A percentile compares a stretch with the other conserved stretches of the same genome.
Conservation (phyloP, 2,888 invertebrate genomes). For the Lasioglossum vierecki region DNA sequence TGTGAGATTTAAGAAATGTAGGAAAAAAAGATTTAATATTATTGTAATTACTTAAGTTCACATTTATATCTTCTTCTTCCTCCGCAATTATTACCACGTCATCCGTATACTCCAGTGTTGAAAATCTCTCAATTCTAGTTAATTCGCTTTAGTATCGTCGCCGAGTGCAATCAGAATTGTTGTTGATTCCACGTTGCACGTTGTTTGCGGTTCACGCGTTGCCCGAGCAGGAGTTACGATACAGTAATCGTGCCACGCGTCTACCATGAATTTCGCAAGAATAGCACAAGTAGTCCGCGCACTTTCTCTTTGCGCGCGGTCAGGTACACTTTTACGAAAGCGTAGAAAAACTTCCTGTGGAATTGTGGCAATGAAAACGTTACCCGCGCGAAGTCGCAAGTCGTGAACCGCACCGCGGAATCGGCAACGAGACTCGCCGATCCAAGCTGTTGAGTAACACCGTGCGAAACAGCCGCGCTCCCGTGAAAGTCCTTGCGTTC, state of each 20-base stretch:
- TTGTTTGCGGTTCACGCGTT: background rate
- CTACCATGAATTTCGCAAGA: conserved; percentile 73
- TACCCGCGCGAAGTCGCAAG: background rate
- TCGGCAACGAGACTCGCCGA: background rate
- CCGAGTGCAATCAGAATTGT: background rate
- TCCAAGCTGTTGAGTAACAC: conserved; percentile 47
- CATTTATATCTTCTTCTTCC: too few species aligned
- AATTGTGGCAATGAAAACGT: conserved; percentile 62
- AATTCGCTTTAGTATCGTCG: background rate
- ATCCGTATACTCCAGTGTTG: too few species aligned
- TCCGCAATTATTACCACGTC: too few species aligned
- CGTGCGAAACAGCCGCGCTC: conserved; percentile 2
- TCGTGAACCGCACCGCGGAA: conserved; percentile 6
- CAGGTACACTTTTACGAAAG: conserved; percentile 64
- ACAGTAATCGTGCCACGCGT: conserved; percentile 51
- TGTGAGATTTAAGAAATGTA: too few species aligned
- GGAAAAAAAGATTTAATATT: too few species aligned
- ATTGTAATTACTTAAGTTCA: too few species aligned
- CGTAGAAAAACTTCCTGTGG: conserved; percentile 56
- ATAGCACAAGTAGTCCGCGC: conserved; percentile 69
- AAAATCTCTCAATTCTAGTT: background rate
- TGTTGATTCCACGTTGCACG: background rate
- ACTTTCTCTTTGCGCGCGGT: conserved; percentile 73
- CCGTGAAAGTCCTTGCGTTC: conserved; percentile 47
- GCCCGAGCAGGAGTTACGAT: conserved; percentile 22